phyloP scores from a whole-genome alignment of 2,797 vertebrate species.

The Ammospiza maritima region DNA sequence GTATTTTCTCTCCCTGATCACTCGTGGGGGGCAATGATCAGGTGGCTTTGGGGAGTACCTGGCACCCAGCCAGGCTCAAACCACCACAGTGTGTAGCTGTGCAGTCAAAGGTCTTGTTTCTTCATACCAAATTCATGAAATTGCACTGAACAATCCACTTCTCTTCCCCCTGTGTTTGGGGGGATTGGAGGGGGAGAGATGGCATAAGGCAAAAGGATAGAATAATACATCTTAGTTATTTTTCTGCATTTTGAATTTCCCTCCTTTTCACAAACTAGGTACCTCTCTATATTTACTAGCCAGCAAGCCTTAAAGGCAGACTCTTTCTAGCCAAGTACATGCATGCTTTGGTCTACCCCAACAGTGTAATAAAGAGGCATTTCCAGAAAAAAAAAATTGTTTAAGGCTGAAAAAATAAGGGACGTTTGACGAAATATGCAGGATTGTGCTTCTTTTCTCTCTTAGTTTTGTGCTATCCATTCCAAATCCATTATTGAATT shows the following conservation, averaged over 20 bases:
- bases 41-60: background rate
- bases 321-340: background rate
- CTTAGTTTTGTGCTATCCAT: background rate
- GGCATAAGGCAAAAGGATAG: background rate
- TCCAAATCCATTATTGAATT: background rate
- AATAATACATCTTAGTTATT: background rate
- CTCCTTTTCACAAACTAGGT: background rate
- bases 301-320: background rate
- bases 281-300: background rate
- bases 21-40: background rate
- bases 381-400: background rate
- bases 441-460: background rate
- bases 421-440: background rate
- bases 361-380: background rate
- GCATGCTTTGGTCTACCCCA: background rate
- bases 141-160: background rate
- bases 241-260: background rate
- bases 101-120: background rate
- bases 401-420: background rate
- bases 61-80: background rate
- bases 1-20: background rate
- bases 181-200: background rate
- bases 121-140: background rate
- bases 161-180: background rate
- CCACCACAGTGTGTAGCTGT: accelerated